Conservation (phyloP, 2,888 invertebrate genomes). For the Nemurella pictetii region DNA sequence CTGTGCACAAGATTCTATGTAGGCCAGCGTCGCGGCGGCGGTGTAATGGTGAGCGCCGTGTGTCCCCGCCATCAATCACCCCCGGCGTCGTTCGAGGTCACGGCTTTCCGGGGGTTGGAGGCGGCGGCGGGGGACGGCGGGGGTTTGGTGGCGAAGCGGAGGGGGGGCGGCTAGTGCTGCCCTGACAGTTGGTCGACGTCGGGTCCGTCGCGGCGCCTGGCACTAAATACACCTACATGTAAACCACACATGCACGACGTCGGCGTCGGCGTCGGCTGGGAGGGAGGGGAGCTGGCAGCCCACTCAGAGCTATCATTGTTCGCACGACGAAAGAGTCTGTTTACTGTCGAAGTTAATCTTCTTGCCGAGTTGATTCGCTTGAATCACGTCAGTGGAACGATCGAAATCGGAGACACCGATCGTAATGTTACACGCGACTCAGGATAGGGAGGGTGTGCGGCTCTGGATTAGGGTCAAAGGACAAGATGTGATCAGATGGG, state of each 20-base stretch:
- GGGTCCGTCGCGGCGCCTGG: slow-evolving; percentile 5
- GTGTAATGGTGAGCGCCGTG: neutral
- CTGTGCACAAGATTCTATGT: neutral
- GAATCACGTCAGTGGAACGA: neutral
- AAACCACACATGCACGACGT: neutral
- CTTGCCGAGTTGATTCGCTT: neutral
- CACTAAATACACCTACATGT: neutral
- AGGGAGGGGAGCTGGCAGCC: neutral
- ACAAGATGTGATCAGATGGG: neutral
- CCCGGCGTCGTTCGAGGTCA: neutral
- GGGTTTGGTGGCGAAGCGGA: neutral
- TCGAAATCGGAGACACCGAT: neutral
- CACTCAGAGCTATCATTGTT: neutral
- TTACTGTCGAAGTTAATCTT: neutral
- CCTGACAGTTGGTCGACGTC: neutral
- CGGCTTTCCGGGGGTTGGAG: neutral
- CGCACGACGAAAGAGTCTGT: neutral
- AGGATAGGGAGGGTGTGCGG: neutral
- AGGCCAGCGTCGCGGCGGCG: neutral
- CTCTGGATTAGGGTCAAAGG: neutral
- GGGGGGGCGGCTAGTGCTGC: neutral
- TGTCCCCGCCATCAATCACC: neutral
- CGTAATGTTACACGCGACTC: neutral
- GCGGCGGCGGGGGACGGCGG: neutral
- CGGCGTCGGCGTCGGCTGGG: neutral